Evolutionary conservation across 2,113 vertebrate genomes (phyloP).

Genomic region (Dermatemys mawii): DNA sequence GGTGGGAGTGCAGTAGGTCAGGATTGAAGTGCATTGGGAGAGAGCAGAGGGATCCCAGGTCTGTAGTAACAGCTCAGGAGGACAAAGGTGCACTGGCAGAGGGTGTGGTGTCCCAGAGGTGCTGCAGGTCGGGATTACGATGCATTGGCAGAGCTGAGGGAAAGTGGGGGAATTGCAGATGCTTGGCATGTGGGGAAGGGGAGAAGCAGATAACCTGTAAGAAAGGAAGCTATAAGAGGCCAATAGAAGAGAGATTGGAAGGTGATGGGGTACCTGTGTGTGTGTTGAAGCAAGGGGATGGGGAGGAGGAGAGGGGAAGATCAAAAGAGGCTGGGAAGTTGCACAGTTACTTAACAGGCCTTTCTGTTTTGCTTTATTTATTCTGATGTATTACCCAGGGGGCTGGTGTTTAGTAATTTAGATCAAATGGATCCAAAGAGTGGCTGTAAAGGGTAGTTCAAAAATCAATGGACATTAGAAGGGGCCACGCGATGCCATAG

Average conservation of each 20-base stretch:
- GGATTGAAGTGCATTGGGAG: neutral
- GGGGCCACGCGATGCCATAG: slow-evolving; percentile 66
- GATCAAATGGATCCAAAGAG: slow-evolving; percentile 46
- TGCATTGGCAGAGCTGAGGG: neutral
- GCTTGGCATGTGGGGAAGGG: neutral
- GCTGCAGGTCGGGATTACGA: neutral
- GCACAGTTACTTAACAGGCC: neutral
- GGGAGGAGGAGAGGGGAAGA: neutral
- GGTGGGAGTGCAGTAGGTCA: neutral
- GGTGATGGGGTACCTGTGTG: neutral
- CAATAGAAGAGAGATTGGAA: neutral
- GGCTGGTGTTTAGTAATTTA: slow-evolving; percentile 58
- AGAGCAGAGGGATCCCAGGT: neutral
- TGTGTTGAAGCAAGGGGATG: neutral
- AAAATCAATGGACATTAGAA: slow-evolving; percentile 67
- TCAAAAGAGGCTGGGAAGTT: neutral
- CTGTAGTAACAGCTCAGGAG: neutral
- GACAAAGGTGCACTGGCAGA: neutral
- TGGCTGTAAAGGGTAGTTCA: slow-evolving; percentile 48
- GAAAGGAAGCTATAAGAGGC: neutral
- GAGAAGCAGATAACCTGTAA: neutral
- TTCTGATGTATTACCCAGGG: slow-evolving; percentile 25
- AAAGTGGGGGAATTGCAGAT: neutral
- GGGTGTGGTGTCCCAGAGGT: neutral
- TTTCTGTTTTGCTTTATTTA: neutral